A percentile compares a stretch with the other conserved stretches of the same genome.
These are phyloP conservation scores for Neodiprion virginianus DNA, from an alignment of 1,140 invertebrate genomes.

Conservation along the genomic window DNA sequence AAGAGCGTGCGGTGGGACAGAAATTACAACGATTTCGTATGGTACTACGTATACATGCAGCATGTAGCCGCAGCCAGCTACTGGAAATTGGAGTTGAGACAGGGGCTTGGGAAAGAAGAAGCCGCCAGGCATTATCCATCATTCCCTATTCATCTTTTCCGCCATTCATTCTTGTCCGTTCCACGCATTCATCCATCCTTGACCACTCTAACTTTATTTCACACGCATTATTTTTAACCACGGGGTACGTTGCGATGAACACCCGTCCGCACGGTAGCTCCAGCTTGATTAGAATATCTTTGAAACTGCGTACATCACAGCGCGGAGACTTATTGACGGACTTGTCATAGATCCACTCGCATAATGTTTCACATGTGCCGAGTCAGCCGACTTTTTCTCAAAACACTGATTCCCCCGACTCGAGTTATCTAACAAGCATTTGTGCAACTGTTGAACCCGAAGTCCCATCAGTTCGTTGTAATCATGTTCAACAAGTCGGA, in stretches of 20 bases:
- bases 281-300: slow-evolving; percentile 13
- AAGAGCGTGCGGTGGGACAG: neutral
- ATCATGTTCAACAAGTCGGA: too few species aligned
- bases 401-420: too few species aligned
- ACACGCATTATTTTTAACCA: slow-evolving; percentile 17
- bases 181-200: slow-evolving; percentile 12
- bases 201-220: slow-evolving; percentile 12
- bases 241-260: neutral
- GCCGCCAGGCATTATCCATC: slow-evolving; percentile 10
- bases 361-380: too few species aligned
- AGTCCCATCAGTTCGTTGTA: too few species aligned
- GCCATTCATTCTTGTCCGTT: slow-evolving; percentile 14
- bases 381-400: too few species aligned
- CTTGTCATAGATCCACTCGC: too few species aligned
- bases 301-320: neutral
- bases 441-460: too few species aligned
- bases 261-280: slow-evolving; percentile 4
- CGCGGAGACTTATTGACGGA: neutral
- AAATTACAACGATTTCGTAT: neutral
- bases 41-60: neutral
- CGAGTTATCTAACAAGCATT: too few species aligned
- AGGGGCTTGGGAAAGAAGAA: slow-evolving; percentile 1
- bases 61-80: neutral
- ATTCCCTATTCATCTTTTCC: slow-evolving; percentile 2
- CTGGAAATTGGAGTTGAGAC: slow-evolving; percentile 4